Base-by-base conservation (phyloP, 2,888 invertebrate genomes). In the Syrista parreyssii region DNA sequence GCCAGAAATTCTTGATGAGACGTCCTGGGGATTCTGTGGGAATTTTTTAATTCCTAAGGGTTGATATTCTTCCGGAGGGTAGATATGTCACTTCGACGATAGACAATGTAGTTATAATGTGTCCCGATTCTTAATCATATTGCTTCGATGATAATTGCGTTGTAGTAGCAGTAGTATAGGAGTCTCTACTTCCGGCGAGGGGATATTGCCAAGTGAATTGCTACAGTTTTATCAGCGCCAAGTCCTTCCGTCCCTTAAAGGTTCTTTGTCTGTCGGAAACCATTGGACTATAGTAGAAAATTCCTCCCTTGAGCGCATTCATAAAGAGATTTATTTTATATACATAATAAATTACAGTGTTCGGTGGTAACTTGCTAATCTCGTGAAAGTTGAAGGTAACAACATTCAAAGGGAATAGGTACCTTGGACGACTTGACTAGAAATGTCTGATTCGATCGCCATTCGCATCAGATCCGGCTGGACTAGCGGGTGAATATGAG, bases 271-370 rank as follows among this genome's bases (percentile, higher is more conserved):
- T 23, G 23, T 1, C 2, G 23, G 23, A 23, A 55, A 9, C 9
- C 55, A 23, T 55, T 23, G 55, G 9, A 23, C 55, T 15, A 9
- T 23, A 23, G 2, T 55, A 23, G 9, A 23, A 55, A 55, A 55
- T 9, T 6, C 23, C 55, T 55, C 9, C 55, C 55, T 55, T 55
- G 55, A 55, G 55, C 55, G 55, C 74, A 33, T 82, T 80, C 75
- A 80, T 82, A 83, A 77, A 80, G 78, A 76, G 75, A 80, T 84
- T 85, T 85, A 85, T 84, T 85, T 77, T 74, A 75, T 85, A 85
- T 85, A 85, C 85, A 85, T 83, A 85, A 84, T 81, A 81, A 81
- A 85, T 83, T 84, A 71, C 71, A 31, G 55, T 55, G 55, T 55
- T 23, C 9, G 9, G 2, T 23, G 55, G 55, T 55, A 55, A 55